These are phyloP conservation scores for Prochilodus magdalenae DNA, from an alignment of 2,113 vertebrate species.

Conservation along the genomic window DNA sequence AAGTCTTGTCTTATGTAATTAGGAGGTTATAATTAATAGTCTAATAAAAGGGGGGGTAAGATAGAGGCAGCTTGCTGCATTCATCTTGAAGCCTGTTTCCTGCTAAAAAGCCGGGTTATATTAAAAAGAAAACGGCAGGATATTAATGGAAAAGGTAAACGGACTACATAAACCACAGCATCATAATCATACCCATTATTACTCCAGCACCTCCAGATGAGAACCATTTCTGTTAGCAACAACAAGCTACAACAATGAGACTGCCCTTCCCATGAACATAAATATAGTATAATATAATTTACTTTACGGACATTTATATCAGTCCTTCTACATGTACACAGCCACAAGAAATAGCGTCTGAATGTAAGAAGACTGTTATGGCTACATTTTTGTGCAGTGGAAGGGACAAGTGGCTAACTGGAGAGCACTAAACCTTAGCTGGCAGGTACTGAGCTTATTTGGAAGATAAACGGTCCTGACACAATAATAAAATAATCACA, in stretches of 20 bases:
- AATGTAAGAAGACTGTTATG: neutral
- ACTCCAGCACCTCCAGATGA: slow-evolving; percentile 2
- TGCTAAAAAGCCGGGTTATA: neutral
- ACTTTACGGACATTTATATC: neutral
- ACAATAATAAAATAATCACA: neutral
- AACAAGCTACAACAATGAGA: slow-evolving; percentile 51
- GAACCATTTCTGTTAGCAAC: slow-evolving; percentile 20
- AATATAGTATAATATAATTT: neutral
- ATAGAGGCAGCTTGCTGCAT: neutral
- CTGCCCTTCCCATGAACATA: neutral
- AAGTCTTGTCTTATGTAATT: neutral
- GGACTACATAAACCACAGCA: neutral
- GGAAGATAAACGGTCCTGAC: neutral
- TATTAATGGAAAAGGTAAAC: neutral
- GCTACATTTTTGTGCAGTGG: neutral
- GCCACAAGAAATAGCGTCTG: neutral
- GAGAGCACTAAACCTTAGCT: neutral
- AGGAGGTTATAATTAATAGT: neutral
- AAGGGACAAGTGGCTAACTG: slow-evolving; percentile 13
- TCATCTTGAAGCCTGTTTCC: neutral
- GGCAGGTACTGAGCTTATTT: neutral
- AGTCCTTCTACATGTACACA: neutral
- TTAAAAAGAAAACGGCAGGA: neutral
- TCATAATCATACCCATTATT: neutral
- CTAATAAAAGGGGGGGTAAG: neutral